Evolutionary conservation across 1,140 invertebrate genomes (phyloP).

Genomic region (Drosophila biarmipes): DNA sequence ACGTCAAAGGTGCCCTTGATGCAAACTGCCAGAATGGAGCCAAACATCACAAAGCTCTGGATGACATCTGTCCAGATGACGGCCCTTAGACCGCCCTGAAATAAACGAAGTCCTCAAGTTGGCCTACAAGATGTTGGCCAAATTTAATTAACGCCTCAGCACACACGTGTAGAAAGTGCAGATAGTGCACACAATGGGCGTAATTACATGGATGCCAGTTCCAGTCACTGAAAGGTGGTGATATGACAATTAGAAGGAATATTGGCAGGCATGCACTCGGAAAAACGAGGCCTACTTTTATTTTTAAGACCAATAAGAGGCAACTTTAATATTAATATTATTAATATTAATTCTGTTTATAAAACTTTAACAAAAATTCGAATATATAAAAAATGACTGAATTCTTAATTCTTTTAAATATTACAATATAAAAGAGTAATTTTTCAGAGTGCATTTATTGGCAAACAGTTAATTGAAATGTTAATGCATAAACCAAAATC

Average conservation of each 20-base stretch:
- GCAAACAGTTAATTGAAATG: not conserved
- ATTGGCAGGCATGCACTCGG: not conserved
- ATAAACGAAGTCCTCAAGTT: conserved; percentile 1
- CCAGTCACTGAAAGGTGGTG: conserved; percentile 90
- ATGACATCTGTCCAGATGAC: conserved; percentile 97
- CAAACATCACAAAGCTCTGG: conserved; percentile 93
- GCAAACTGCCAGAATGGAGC: conserved; percentile 91
- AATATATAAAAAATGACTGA: not conserved
- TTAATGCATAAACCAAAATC: not conserved
- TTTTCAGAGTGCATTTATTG: not conserved
- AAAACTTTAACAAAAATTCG: too few relatives aligned
- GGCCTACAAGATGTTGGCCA: not conserved
- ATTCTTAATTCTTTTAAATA: too few relatives aligned
- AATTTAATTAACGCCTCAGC: conserved; percentile 87
- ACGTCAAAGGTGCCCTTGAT: conserved; percentile 92
- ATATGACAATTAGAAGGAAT: not conserved
- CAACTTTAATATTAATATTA: too few relatives aligned
- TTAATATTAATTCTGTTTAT: too few relatives aligned
- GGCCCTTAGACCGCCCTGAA: conserved; percentile 95
- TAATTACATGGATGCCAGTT: conserved; percentile 91
- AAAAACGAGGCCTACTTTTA: not conserved
- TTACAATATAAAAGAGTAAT: not conserved
- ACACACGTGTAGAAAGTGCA: conserved; percentile 96
- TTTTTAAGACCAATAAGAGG: too few relatives aligned
- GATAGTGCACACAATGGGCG: conserved; percentile 92